phyloP scores from a whole-genome alignment of 2,797 vertebrate genomes.

The Lophotriccus pileatus region DNA sequence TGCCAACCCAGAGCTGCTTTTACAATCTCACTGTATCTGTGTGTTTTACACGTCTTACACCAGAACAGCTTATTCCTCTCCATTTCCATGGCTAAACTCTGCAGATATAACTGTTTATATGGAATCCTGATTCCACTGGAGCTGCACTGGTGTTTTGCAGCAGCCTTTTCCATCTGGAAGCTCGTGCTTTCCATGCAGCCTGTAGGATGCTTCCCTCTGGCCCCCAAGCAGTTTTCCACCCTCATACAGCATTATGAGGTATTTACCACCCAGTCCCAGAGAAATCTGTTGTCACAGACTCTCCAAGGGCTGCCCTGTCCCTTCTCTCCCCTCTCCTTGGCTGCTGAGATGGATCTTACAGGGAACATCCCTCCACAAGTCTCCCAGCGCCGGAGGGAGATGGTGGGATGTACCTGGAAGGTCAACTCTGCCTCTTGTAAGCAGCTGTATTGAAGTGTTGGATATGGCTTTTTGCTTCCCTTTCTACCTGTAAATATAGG shows the following conservation, averaged over 20 bases:
- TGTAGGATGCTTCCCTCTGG: not conserved
- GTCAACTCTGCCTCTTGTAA: not conserved
- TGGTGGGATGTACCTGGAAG: not conserved
- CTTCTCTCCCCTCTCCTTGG: not conserved
- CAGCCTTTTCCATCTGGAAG: not conserved
- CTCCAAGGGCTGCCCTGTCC: rapidly evolving
- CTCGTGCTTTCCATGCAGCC: not conserved
- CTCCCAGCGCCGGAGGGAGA: not conserved
- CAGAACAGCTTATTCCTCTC: not conserved
- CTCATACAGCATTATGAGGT: not conserved
- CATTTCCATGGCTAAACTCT: not conserved
- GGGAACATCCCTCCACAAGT: not conserved
- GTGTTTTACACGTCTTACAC: not conserved
- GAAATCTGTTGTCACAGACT: not conserved
- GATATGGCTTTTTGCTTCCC: not conserved
- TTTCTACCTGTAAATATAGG: not conserved
- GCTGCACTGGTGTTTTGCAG: not conserved
- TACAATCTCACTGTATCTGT: not conserved
- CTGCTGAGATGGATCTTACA: not conserved
- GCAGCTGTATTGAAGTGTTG: not conserved
- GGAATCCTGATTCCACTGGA: not conserved
- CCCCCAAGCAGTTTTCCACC: not conserved
- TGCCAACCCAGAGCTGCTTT: not conserved
- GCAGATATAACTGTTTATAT: not conserved
- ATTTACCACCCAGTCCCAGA: not conserved